Percentiles rank a stretch among this genome's conserved stretches.
These are phyloP conservation scores for Nomada ferruginata DNA, from an alignment of 2,888 invertebrate genomes.

Conservation along the genomic window DNA sequence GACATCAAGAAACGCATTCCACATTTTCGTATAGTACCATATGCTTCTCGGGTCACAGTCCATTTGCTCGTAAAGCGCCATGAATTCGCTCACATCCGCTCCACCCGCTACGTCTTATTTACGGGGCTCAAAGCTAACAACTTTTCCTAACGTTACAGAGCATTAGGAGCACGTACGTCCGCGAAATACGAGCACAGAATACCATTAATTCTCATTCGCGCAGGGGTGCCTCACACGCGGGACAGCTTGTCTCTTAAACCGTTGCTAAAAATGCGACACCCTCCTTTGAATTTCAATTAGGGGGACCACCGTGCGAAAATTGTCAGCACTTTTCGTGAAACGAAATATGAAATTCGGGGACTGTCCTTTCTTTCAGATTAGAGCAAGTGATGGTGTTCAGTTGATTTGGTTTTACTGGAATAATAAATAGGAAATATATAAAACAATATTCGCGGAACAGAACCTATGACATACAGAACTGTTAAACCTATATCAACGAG, in stretches of 20 bases:
- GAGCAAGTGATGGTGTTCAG: too few species aligned
- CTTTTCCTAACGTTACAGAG: conserved; percentile 33
- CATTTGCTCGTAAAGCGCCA: conserved; percentile 41
- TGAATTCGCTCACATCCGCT: conserved; percentile 4
- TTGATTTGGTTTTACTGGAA: too few species aligned
- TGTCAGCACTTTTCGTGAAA: neutral
- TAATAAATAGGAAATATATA: too few species aligned
- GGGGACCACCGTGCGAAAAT: neutral
- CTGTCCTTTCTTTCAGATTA: neutral
- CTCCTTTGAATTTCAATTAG: conserved; percentile 12
- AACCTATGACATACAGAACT: too few species aligned
- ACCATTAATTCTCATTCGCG: conserved; percentile 14
- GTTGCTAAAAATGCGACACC: conserved; percentile 1
- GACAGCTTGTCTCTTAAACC: conserved; percentile 1
- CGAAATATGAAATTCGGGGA: neutral
- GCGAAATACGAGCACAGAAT: conserved; percentile 31
- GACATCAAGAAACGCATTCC: conserved; percentile 26
- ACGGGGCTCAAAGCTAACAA: conserved; percentile 42
- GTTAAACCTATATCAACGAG: too few species aligned
- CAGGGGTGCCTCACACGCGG: neutral
- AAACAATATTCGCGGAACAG: too few species aligned
- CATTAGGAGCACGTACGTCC: conserved; percentile 37
- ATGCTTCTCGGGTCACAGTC: conserved; percentile 32
- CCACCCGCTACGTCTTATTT: conserved; percentile 37
- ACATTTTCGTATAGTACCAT: conserved; percentile 34